Conservation (phyloP, 2,888 invertebrate species). For the Nemapogon koenigi region DNA sequence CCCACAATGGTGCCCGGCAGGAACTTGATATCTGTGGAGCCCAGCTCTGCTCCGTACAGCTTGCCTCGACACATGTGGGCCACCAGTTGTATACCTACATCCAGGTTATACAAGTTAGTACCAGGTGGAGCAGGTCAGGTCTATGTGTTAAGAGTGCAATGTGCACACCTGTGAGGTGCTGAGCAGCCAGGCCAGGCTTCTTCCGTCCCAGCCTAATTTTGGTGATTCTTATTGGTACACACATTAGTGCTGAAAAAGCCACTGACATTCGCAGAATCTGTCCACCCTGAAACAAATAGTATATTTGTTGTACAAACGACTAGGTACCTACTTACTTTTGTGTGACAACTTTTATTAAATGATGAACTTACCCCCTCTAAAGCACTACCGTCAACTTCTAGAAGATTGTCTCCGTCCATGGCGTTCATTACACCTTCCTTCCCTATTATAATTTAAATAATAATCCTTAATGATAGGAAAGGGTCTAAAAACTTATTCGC, state of each 20-base stretch:
- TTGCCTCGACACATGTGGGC: constrained; percentile 75
- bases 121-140: too few relatives aligned
- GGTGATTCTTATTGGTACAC: constrained; percentile 72
- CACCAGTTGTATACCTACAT: constrained; percentile 74
- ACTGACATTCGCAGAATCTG: constrained; percentile 86
- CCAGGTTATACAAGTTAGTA: neutral
- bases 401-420: constrained; percentile 27
- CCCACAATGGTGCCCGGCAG: constrained; percentile 66
- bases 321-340: too few relatives aligned
- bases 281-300: constrained; percentile 72
- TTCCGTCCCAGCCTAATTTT: constrained; percentile 84
- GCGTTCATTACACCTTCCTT: too few relatives aligned
- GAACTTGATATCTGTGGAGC: constrained; percentile 81
- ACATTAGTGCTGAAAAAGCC: constrained; percentile 77
- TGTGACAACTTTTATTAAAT: too few relatives aligned
- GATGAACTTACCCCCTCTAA: constrained; percentile 84
- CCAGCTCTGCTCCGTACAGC: constrained; percentile 72
- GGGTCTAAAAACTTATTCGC: too few relatives aligned
- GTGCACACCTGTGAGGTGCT: constrained; percentile 77
- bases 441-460: too few relatives aligned
- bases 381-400: constrained; percentile 79
- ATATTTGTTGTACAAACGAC: neutral
- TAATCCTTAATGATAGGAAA: too few relatives aligned
- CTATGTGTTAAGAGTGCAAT: constrained; percentile 2
- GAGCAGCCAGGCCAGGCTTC: constrained; percentile 83